phyloP scores from a whole-genome alignment of 2,888 invertebrate genomes.

The Saturnia japonica region DNA sequence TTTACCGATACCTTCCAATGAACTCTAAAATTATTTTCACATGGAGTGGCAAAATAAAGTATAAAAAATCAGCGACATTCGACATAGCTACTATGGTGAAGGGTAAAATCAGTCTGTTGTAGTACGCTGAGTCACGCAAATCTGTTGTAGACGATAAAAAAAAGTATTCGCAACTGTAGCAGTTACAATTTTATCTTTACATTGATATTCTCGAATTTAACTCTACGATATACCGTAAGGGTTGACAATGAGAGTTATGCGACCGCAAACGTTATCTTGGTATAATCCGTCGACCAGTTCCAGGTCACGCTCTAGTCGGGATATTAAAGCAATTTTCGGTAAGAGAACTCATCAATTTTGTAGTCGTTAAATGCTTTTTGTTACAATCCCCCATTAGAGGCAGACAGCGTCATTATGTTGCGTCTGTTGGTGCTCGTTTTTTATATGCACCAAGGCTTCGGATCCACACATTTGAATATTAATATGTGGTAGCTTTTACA shows the following conservation, averaged over 20 bases:
- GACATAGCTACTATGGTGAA: constrained; percentile 35
- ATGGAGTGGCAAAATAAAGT: constrained; percentile 23
- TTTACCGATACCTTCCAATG: neutral
- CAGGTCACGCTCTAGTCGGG: constrained; percentile 47
- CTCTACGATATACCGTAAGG: constrained; percentile 22
- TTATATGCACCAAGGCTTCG: constrained; percentile 25
- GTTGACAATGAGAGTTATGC: constrained; percentile 22
- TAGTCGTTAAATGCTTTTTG: constrained; percentile 55
- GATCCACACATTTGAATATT: neutral
- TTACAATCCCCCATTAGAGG: constrained; percentile 43
- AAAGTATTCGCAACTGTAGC: constrained; percentile 37
- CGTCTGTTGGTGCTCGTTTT: constrained; percentile 28
- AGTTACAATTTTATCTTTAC: constrained; percentile 34
- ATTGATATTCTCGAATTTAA: constrained; percentile 20
- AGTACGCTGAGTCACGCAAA: constrained; percentile 61
- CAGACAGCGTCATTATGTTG: constrained; percentile 36
- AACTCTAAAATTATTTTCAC: constrained; percentile 11
- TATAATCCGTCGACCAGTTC: constrained; percentile 34
- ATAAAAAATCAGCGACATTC: constrained; percentile 27
- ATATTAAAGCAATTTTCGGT: constrained; percentile 62
- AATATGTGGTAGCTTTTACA: neutral
- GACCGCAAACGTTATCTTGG: constrained; percentile 29
- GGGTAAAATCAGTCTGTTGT: constrained; percentile 28
- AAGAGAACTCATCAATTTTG: constrained; percentile 63
- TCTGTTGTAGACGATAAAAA: constrained; percentile 28